These are phyloP conservation scores for Drosophila leontia DNA, from an alignment of 1,140 invertebrate genomes.

Conservation along the genomic window DNA sequence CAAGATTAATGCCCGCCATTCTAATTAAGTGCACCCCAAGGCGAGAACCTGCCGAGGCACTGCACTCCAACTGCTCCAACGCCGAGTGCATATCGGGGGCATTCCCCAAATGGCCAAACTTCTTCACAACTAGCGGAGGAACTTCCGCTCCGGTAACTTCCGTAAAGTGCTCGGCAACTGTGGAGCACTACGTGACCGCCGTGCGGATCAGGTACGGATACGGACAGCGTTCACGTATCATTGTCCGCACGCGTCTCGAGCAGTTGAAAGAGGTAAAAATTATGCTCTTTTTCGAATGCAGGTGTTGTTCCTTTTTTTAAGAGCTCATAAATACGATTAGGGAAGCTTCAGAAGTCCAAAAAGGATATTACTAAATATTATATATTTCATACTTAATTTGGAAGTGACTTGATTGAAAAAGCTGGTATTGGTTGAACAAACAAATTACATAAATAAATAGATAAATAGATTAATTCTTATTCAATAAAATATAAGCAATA, in stretches of 20 bases:
- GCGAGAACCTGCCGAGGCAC: constrained; percentile 5
- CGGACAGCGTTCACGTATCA: constrained; percentile 62
- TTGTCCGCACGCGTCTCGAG: constrained; percentile 61
- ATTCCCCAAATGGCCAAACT: constrained; percentile 33
- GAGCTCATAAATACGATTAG: constrained; percentile 15
- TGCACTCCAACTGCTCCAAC: constrained; percentile 1
- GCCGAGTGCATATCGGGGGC: constrained; percentile 17
- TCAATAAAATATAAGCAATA: too few relatives aligned
- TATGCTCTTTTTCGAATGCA: constrained; percentile 29
- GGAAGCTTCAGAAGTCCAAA: constrained; percentile 21
- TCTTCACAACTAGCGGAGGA: constrained; percentile 30
- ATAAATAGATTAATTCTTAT: background rate
- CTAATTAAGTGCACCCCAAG: constrained; percentile 65
- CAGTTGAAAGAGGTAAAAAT: constrained; percentile 73
- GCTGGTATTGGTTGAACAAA: background rate
- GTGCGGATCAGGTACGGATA: constrained; percentile 65
- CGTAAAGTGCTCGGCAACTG: constrained; percentile 64
- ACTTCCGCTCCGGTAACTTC: constrained; percentile 47
- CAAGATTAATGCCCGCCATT: constrained; percentile 70
- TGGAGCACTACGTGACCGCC: constrained; percentile 61
- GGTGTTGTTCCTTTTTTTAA: constrained; percentile 3
- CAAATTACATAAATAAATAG: too few relatives aligned
- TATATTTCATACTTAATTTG: too few relatives aligned
- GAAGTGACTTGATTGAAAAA: background rate
- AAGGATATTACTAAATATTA: too few relatives aligned